These are phyloP conservation scores for Adelognathus sp. DNA, from an alignment of 2,888 invertebrate species.

Conservation along the genomic window DNA sequence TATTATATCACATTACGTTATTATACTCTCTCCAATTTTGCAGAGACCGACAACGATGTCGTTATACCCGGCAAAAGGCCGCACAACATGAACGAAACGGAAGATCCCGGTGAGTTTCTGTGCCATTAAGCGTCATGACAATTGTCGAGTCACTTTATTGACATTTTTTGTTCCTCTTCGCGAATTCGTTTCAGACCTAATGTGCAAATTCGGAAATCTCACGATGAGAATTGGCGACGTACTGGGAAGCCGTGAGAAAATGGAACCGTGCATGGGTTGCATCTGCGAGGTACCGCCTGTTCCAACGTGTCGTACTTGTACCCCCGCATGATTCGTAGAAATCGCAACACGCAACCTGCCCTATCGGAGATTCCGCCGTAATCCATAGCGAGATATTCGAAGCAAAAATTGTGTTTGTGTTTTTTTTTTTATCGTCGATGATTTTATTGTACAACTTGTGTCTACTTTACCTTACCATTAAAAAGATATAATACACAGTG, in stretches of 20 bases:
- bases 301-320: conserved; percentile 48
- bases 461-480: conserved; percentile 4
- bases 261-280: conserved; percentile 48
- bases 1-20: not conserved
- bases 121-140: not conserved
- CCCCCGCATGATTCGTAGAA: no score
- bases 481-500: conserved; percentile 36
- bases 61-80: conserved; percentile 30
- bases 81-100: not conserved
- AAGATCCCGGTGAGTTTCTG: conserved; percentile 13
- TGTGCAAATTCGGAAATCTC: conserved; percentile 62
- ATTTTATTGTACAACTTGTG: conserved; percentile 1
- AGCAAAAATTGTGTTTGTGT: not conserved
- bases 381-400: not conserved
- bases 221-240: conserved; percentile 58
- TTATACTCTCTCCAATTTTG: conserved; percentile 3
- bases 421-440: not conserved
- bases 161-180: not conserved
- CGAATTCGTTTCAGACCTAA: conserved; percentile 14
- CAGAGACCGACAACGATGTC: conserved; percentile 62
- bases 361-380: conserved; percentile 38
- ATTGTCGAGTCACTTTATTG: not conserved
- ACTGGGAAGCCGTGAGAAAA: conserved; percentile 39
- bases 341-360: no score
- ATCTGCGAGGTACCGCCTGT: conserved; percentile 64